phyloP scores from a whole-genome alignment of 2,797 vertebrate species.

The Okamejei kenojei region DNA sequence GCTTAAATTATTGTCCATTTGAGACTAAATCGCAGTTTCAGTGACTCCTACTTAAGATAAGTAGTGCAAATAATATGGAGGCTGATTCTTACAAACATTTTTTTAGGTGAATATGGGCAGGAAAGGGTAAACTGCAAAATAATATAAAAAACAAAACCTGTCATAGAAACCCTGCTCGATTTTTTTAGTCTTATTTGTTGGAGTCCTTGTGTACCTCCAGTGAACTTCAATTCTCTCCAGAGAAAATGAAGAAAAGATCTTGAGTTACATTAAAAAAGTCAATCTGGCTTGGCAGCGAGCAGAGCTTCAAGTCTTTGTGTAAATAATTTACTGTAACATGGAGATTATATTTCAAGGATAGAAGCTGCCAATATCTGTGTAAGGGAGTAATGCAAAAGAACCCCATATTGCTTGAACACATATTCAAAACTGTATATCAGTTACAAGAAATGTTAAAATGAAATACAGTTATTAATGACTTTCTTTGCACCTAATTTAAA shows the following conservation, averaged over 20 bases:
- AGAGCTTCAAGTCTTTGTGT: constrained; percentile 56
- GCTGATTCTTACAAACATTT: neutral
- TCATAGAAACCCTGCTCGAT: constrained; percentile 1
- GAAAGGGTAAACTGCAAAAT: constrained; percentile 32
- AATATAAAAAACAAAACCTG: constrained; percentile 1
- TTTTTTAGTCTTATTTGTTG: constrained; percentile 34
- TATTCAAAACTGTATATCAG: constrained; percentile 4
- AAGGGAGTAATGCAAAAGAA: constrained; percentile 35
- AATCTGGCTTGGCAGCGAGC: constrained; percentile 52
- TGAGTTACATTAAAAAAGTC: constrained; percentile 57
- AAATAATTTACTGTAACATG: constrained; percentile 69
- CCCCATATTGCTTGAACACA: neutral
- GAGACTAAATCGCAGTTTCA: neutral
- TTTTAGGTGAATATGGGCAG: neutral
- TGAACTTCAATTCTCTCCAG: constrained; percentile 54
- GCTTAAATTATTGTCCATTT: neutral
- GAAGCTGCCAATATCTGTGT: constrained; percentile 41
- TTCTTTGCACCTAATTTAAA: neutral
- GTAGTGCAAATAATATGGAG: neutral
- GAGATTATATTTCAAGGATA: constrained; percentile 45
- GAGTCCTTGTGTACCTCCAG: constrained; percentile 31
- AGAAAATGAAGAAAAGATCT: constrained; percentile 50
- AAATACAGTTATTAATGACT: neutral
- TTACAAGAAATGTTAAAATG: constrained; percentile 2
- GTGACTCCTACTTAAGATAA: neutral